These are phyloP conservation scores for Erebia palarica DNA, from an alignment of 2,888 invertebrate species.

Conservation along the genomic window DNA sequence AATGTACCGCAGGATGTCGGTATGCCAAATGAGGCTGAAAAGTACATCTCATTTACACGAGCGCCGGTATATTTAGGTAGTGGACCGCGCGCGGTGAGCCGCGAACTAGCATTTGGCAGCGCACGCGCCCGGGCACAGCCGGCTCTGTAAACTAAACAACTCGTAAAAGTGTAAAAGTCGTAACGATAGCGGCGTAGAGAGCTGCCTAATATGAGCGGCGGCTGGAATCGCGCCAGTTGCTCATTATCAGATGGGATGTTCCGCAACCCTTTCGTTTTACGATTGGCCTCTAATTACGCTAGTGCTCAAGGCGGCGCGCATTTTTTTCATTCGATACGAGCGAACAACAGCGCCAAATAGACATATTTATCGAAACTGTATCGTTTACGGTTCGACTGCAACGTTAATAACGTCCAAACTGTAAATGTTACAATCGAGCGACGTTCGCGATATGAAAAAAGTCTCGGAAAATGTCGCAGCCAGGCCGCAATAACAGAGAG, in stretches of 20 bases:
- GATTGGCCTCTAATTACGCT: conserved; percentile 81
- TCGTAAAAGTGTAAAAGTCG: conserved; percentile 82
- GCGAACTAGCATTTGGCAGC: conserved; percentile 81
- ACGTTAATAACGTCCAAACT: conserved; percentile 50
- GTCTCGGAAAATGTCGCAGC: conserved; percentile 67
- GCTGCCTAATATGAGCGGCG: conserved; percentile 77
- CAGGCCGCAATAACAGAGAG: conserved; percentile 73
- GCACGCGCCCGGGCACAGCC: conserved; percentile 64
- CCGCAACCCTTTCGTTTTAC: conserved; percentile 80
- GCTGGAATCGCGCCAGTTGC: conserved; percentile 79
- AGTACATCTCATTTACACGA: conserved; percentile 76
- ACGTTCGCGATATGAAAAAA: conserved; percentile 75
- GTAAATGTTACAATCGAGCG: conserved; percentile 38
- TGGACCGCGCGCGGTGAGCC: conserved; percentile 75
- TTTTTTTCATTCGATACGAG: conserved; percentile 56
- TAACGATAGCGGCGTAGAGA: conserved; percentile 71
- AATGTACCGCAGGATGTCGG: conserved; percentile 28
- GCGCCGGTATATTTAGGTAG: conserved; percentile 71
- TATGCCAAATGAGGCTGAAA: conserved; percentile 70
- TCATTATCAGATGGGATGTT: conserved; percentile 82
- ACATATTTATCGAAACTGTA: conserved; percentile 72
- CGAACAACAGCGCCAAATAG: conserved; percentile 67
- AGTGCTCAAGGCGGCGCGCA: conserved; percentile 74
- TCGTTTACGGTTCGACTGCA: conserved; percentile 66
- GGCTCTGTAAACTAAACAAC: conserved; percentile 79